Percentiles rank a stretch among this genome's conserved stretches.
These are phyloP conservation scores for Lemur catta DNA, from an alignment of 2,797 vertebrate species.

Conservation along the genomic window DNA sequence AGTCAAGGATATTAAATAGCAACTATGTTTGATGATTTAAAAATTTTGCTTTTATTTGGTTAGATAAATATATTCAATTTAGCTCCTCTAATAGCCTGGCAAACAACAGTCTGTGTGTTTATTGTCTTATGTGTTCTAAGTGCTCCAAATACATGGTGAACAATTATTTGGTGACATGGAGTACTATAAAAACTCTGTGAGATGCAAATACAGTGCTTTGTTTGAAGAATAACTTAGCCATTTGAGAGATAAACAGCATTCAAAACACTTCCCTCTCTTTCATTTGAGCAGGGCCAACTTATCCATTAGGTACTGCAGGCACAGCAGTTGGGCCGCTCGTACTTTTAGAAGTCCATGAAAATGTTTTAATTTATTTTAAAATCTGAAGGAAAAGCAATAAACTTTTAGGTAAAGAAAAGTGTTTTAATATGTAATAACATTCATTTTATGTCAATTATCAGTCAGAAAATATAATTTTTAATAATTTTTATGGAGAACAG, in stretches of 20 bases:
- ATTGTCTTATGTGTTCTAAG: not conserved
- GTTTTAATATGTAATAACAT: not conserved
- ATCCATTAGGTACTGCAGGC: not conserved
- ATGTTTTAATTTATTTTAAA: not conserved
- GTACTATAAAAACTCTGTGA: not conserved
- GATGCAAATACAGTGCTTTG: not conserved
- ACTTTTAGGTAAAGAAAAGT: not conserved
- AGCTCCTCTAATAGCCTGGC: not conserved
- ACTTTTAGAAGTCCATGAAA: not conserved
- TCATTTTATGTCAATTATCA: not conserved
- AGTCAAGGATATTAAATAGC: not conserved
- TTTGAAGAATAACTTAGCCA: not conserved
- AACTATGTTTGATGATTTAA: not conserved
- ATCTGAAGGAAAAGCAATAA: not conserved
- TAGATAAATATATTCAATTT: not conserved
- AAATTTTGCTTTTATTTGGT: not conserved
- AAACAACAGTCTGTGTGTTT: not conserved
- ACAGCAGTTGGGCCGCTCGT: not conserved
- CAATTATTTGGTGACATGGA: not conserved
- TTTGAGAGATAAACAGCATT: not conserved
- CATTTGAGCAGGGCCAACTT: not conserved
- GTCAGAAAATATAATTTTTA: not conserved
- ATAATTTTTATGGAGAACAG: not conserved
- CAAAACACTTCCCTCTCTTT: not conserved
- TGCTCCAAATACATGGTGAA: not conserved